phyloP scores from a whole-genome alignment of 2,113 vertebrate genomes.

The Perca fluviatilis region DNA sequence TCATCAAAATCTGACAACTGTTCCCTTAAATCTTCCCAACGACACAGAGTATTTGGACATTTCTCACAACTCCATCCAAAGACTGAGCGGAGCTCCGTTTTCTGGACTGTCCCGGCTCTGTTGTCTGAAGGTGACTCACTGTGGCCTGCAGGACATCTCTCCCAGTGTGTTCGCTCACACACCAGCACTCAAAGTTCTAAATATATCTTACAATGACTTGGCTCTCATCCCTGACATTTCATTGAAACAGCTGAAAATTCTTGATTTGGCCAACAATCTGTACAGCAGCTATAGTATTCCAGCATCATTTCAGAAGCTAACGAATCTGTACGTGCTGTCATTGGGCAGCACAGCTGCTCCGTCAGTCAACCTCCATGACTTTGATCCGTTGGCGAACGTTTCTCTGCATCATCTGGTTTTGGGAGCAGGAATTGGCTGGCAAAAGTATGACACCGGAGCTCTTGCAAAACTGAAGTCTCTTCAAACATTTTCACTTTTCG shows the following conservation, averaged over 20 bases:
- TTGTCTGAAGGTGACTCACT: conserved; percentile 69
- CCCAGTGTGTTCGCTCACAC: conserved; percentile 56
- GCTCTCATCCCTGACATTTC: conserved; percentile 65
- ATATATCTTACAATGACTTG: conserved; percentile 73
- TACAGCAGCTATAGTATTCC: conserved; percentile 68
- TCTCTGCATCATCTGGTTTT: conserved; percentile 63
- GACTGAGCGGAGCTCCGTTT: conserved; percentile 41
- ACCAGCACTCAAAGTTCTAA: conserved; percentile 70
- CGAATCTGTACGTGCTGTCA: conserved; percentile 46
- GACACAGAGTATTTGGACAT: conserved; percentile 72
- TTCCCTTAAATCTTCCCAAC: conserved; percentile 62
- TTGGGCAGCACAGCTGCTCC: conserved; percentile 66
- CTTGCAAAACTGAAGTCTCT: conserved; percentile 66
- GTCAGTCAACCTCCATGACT: conserved; percentile 61
- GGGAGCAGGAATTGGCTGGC: conserved; percentile 55
- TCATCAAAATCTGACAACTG: conserved; percentile 44
- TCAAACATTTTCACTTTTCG: conserved; percentile 58
- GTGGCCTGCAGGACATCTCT: conserved; percentile 66
- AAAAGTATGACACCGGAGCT: conserved; percentile 67
- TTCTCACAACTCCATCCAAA: conserved; percentile 72
- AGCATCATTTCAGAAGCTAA: conserved; percentile 55
- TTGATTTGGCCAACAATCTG: conserved; percentile 71
- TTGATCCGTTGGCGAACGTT: conserved; percentile 56
- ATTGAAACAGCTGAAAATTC: conserved; percentile 58
- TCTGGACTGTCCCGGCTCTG: conserved; percentile 61